Conservation (phyloP, 1,140 invertebrate genomes). For the Vollenhovia emeryi region DNA sequence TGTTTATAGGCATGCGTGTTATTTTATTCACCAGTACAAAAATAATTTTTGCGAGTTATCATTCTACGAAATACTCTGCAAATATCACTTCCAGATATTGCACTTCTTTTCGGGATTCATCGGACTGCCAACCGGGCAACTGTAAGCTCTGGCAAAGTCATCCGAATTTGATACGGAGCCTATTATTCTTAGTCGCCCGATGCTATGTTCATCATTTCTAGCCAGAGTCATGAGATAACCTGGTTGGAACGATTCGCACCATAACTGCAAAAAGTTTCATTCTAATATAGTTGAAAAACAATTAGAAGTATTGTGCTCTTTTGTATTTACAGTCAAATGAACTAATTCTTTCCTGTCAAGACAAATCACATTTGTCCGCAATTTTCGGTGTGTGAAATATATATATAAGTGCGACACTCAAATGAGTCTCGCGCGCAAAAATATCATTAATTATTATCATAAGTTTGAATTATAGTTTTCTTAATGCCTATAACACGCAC, state of each 20-base stretch:
- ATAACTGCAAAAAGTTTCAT: slow-evolving; percentile 37
- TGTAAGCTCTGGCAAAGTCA: slow-evolving; percentile 59
- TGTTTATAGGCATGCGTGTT: not conserved
- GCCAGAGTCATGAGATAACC: not conserved
- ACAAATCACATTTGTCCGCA: too few relatives aligned
- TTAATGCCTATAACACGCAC: not conserved
- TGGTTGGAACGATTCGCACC: slow-evolving; percentile 18
- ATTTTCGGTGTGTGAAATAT: too few relatives aligned
- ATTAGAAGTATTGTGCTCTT: too few relatives aligned
- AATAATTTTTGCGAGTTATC: not conserved
- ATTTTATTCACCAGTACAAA: not conserved
- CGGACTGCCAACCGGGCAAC: slow-evolving; percentile 47
- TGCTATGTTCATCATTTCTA: slow-evolving; percentile 5
- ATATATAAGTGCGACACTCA: too few relatives aligned
- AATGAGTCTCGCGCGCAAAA: too few relatives aligned
- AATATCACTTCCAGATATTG: slow-evolving; percentile 57
- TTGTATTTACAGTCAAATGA: too few relatives aligned
- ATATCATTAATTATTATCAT: not conserved
- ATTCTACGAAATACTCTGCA: not conserved
- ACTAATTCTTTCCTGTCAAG: too few relatives aligned
- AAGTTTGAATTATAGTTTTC: not conserved
- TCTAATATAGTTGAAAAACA: slow-evolving; percentile 3
- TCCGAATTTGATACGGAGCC: slow-evolving; percentile 50
- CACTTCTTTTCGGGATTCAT: slow-evolving; percentile 66
- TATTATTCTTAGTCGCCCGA: slow-evolving; percentile 47